A percentile compares a stretch with the other conserved stretches of the same genome.
Conservation (phyloP, 2,888 invertebrate genomes). For the Salpingus planirostris region DNA sequence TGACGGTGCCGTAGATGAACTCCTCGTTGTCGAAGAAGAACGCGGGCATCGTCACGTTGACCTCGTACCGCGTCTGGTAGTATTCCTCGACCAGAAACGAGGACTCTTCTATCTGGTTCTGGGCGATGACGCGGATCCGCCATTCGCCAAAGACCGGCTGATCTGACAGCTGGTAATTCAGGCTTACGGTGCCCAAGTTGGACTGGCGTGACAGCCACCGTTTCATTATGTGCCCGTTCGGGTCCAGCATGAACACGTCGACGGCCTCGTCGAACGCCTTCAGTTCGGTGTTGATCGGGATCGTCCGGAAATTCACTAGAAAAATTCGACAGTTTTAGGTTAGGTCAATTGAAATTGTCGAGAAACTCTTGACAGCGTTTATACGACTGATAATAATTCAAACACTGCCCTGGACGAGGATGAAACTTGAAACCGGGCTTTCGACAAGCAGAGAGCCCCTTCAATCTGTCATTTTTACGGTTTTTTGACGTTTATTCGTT, state of each 20-base stretch:
- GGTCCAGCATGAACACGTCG: conserved; percentile 88
- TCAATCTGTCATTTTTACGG: no score
- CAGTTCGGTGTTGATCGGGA: conserved; percentile 87
- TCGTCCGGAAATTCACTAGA: conserved; percentile 77
- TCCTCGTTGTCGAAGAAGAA: conserved; percentile 84
- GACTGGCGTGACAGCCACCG: conserved; percentile 91
- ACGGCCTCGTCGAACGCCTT: conserved; percentile 85
- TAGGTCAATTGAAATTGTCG: no score
- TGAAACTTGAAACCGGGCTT: no score
- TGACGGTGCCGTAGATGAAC: conserved; percentile 74
- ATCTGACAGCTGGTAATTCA: conserved; percentile 82
- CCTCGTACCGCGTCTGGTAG: conserved; percentile 90
- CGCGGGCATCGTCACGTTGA: conserved; percentile 92
- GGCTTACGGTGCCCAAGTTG: conserved; percentile 86
- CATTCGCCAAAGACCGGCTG: conserved; percentile 90
- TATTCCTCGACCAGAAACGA: conserved; percentile 88
- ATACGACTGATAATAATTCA: no score
- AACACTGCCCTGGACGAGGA: no score
- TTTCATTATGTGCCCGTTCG: conserved; percentile 77
- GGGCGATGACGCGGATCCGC: conserved; percentile 81
- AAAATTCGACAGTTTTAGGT: no score
- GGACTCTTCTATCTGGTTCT: conserved; percentile 80
- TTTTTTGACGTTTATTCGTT: not conserved
- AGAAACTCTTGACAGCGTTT: no score
- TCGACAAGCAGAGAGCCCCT: no score